Base-by-base conservation (phyloP, 2,797 vertebrate genomes). In the Sebastes cheni region DNA sequence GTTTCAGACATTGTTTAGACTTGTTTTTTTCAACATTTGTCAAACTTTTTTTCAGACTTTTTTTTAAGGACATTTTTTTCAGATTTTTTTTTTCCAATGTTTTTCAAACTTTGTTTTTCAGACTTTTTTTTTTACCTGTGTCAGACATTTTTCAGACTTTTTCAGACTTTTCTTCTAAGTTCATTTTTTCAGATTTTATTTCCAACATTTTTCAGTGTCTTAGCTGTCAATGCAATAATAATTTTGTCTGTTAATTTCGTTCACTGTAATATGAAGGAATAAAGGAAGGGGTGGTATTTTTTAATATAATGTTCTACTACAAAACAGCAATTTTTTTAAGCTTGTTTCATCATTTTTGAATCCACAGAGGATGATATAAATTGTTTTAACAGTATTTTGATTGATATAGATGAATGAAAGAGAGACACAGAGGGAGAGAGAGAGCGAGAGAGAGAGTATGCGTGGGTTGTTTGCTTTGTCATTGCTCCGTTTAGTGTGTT, bases 401-500 rank as follows among this genome's bases (percentile, higher is more conserved):
- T 46, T 12, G 42, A 71, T 75, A 54, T 11, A 34, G 23, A 42
- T 13, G 5, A 54, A 18, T 46, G 50, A 62, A 29, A 30, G 75
- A 56, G 12, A 58, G 27, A 32, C 13, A 14, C 5, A 39, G 13
- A 14, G 39, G 5, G 36, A 13, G 36, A 14, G 36, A 13, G 36
- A 1, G 10, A 54, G 54, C 8, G 4, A 27, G 27, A 14, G 55
- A 36, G 34, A 13, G 54, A 8, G 39, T 14, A 69, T 62, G 67
- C 7, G 39, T 59, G 58, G 30, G 32, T 14, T 72, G n/a, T 70
- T 80, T 81, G 55, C 58, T 42, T 61, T n/a, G 64, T 79, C 74
- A 64, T 65, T 23, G 36, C 78, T 87, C 72, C 3, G 12, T 78
- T 79, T 34, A 74, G 5, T 75, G 66, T 87, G 88, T 89, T 86